Conservation (phyloP, 2,113 vertebrate species). For the Nothocercus nigrocapillus region DNA sequence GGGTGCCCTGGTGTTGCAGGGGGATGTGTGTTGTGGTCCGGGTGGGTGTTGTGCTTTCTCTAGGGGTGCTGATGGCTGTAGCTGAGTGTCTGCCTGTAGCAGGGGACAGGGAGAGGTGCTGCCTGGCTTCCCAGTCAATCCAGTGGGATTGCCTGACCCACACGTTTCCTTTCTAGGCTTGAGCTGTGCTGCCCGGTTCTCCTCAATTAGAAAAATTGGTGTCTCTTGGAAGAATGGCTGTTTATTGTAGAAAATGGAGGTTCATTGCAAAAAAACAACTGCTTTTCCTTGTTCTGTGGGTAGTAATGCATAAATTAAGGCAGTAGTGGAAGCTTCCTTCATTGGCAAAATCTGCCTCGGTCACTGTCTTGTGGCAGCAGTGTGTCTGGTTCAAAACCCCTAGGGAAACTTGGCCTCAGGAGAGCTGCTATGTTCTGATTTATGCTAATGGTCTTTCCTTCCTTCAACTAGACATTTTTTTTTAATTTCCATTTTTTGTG, state of each 20-base stretch:
- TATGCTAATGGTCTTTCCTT: not conserved
- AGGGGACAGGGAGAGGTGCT: no score
- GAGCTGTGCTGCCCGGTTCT: not conserved
- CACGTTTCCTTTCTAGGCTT: no score
- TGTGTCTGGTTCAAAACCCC: not conserved
- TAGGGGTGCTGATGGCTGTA: no score
- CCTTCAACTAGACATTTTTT: not conserved
- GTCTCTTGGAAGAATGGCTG: not conserved
- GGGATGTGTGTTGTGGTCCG: no score
- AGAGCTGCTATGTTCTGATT: not conserved
- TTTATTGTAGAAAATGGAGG: not conserved
- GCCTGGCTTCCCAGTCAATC: no score
- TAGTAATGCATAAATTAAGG: not conserved
- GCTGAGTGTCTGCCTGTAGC: no score
- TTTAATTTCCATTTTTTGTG: no score
- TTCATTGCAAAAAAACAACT: not conserved
- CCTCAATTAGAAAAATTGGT: not conserved
- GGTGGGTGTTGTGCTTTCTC: no score
- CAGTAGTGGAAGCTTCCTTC: not conserved
- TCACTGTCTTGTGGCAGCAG: not conserved
- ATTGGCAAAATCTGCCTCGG: not conserved
- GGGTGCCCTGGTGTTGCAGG: no score
- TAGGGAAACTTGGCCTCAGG: not conserved
- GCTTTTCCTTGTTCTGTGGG: not conserved
- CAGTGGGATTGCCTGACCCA: no score